These are phyloP conservation scores for Hemicrepidius hirtus DNA, from an alignment of 2,888 invertebrate genomes.

Conservation along the genomic window DNA sequence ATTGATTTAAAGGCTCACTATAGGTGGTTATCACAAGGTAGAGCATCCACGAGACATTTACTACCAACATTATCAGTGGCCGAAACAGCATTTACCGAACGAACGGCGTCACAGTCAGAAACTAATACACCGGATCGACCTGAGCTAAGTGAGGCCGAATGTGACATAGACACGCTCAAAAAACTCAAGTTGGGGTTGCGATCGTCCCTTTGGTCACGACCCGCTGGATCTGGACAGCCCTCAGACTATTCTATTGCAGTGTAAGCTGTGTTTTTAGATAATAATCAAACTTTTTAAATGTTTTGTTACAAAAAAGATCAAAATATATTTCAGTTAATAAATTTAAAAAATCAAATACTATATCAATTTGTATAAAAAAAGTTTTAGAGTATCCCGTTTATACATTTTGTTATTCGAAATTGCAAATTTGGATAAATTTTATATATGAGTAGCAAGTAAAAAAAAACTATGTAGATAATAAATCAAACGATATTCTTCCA, in stretches of 20 bases:
- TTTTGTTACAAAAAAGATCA: conserved; percentile 50
- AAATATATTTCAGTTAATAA: conserved; percentile 52
- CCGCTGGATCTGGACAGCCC: conserved; percentile 76
- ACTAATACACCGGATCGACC: conserved; percentile 73
- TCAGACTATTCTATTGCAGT: conserved; percentile 86
- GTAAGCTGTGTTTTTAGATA: conserved; percentile 70
- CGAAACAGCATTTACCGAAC: conserved; percentile 75
- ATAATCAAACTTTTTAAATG: conserved; percentile 52
- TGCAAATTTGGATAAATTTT: conserved; percentile 54
- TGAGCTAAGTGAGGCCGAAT: conserved; percentile 82
- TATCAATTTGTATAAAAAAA: conserved; percentile 67
- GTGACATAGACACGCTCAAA: conserved; percentile 84
- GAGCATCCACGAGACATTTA: conserved; percentile 74
- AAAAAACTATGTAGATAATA: conserved; percentile 45
- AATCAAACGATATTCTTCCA: conserved; percentile 54
- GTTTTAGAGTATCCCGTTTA: conserved; percentile 56
- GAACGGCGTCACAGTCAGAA: conserved; percentile 65
- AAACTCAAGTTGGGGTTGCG: conserved; percentile 82
- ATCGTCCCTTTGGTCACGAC: conserved; percentile 82
- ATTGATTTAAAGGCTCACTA: conserved; percentile 55
- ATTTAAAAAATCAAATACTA: conserved; percentile 51
- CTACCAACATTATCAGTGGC: conserved; percentile 78
- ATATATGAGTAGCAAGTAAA: conserved; percentile 43
- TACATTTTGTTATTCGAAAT: conserved; percentile 52
- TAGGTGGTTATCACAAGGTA: conserved; percentile 74